Evolutionary conservation across 2,888 invertebrate species (phyloP), one percentile per base, ranked within the genome.

Genomic region (Brachypterus glaber): DNA sequence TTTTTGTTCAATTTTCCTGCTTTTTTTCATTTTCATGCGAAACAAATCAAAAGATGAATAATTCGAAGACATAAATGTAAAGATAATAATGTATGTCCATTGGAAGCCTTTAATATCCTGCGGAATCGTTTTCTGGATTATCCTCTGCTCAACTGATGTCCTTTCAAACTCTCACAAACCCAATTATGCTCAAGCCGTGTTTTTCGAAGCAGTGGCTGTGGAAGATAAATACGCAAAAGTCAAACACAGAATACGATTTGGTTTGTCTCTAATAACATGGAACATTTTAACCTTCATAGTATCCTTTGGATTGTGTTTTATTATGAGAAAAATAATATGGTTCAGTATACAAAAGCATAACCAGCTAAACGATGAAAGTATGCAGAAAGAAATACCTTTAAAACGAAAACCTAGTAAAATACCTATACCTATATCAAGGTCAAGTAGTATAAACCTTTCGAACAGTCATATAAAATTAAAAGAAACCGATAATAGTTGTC

Each of bases 91-190:
- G 52, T 51, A 52, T 27, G 42, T 60, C 8, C 49, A 51, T 32
- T 60, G 59, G 59, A 59, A 52, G 43, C 48, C 53, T 1, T 42
- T 60, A 11, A 13, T 59, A 1, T 45, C 48, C 16, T 51, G 57
- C 27, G 59, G 57, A n/a, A 42, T 54, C n/a, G 44, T 52, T 11
- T 57, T 60, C 43, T 60, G 58, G 59, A 17, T 51, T 13, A 24
- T 54, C 5, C 39, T 60, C 3, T 59, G 59, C 35, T 36, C 55
- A 24, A 51, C 50, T 17, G 58, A 60, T 39, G 40, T 51, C 35
- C 43, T 55, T 25, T 52, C 45, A 38, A 36, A 37, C 37, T 40
- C 44, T 34, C 38, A 41, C 40, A 15, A 14, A n/a, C n/a, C n/a
- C n/a, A n/a, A n/a, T n/a, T n/a, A n/a, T n/a, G n/a, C n/a, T n/a